Base-by-base conservation (phyloP, 1,140 invertebrate species). In the Philaenus spumarius region DNA sequence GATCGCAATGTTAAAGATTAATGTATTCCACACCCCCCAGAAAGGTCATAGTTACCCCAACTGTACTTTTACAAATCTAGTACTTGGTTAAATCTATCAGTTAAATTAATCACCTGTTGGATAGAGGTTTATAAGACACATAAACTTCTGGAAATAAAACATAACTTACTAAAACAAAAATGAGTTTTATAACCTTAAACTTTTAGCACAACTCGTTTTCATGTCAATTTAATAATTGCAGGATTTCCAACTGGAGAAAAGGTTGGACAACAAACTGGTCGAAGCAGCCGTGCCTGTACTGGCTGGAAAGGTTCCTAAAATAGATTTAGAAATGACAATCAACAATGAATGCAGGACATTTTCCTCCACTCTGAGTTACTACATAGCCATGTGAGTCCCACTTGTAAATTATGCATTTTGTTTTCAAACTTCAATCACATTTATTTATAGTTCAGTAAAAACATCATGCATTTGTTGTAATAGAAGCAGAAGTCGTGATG, bases 321-420 rank as follows among this genome's bases (percentile, higher is more conserved):
- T 93, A 1, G 78, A 84, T 45, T 84, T 97, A 46, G 78, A 85
- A 48, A 85, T 93, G 82, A 79, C 77, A 34, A 96, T 97, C 60
- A 85, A 82, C 40, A 99, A 99, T 71, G 90, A 93, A 73, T 90
- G 92, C 66, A 78, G 96, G 52, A 86, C 93, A 3, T 98, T 98
- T 74, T 91, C 84, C 7, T 87, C 93, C 1, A 98, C 95, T 1
- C 78, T 99, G 0, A 96, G 93, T 65, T 97, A 98, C 71, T 82
- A 94, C 66, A 93, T 98, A 70, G 92, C 94, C 3, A 85, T 86
- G 90, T 93, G 76, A 80, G 82, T 75, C 39, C 22, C 17, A n/a
- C 17, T 22, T 48, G 57, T 23, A 39, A 43, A 48, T 54, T 46
- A 11, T 60, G n/a, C 15, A 34, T n/a, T 45, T 17, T 23, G 53